A percentile compares a stretch with the other conserved stretches of the same genome.
Conservation (phyloP, 2,113 vertebrate genomes). For the Chionis minor region DNA sequence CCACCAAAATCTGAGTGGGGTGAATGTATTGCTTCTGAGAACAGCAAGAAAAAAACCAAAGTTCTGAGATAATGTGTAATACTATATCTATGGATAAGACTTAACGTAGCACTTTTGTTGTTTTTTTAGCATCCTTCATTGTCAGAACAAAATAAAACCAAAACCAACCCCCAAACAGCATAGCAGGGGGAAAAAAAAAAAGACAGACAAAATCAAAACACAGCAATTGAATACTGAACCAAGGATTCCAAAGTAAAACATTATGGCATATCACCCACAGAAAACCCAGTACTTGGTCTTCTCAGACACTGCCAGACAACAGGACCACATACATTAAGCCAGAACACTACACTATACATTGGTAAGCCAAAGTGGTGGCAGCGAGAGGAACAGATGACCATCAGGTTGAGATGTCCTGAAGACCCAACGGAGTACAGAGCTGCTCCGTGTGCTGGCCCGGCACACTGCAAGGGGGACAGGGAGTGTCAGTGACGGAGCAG, state of each 20-base stretch:
- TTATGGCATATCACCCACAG: background rate
- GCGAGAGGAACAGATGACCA: accelerated
- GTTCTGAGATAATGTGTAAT: background rate
- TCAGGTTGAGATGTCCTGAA: accelerated
- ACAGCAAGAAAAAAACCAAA: background rate
- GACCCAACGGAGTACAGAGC: background rate
- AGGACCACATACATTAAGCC: accelerated
- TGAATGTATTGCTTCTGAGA: background rate
- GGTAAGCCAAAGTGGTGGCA: accelerated
- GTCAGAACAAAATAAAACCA: background rate
- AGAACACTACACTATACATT: accelerated
- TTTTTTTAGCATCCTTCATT: background rate
- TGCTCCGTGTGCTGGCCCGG: accelerated
- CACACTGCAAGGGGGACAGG: accelerated
- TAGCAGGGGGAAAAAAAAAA: background rate
- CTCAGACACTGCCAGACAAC: background rate
- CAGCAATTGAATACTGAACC: background rate
- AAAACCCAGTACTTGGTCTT: background rate
- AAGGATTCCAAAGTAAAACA: background rate
- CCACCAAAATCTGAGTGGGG: background rate
- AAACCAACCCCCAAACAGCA: background rate
- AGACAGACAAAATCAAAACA: background rate
- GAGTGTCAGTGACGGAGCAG: accelerated
- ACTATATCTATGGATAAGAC: background rate
- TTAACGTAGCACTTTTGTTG: background rate